These are phyloP conservation scores for Geopemphigus sp. DNA, from an alignment of 1,140 invertebrate species.

Conservation along the genomic window DNA sequence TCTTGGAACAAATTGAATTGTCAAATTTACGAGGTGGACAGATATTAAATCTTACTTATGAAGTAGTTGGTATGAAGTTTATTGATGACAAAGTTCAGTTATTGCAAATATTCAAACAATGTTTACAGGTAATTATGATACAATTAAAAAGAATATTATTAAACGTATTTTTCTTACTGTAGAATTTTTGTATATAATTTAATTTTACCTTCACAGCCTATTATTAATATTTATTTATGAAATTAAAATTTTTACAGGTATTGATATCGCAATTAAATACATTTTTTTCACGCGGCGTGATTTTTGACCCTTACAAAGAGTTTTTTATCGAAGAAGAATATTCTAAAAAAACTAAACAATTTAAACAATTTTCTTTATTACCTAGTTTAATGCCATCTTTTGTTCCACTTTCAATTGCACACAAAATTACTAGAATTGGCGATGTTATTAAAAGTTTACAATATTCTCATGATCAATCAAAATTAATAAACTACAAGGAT, in stretches of 20 bases:
- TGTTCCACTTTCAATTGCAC: constrained; percentile 31
- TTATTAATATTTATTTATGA: neutral
- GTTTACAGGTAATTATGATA: constrained; percentile 42
- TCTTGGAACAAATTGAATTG: constrained; percentile 29
- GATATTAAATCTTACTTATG: constrained; percentile 36
- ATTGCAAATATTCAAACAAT: constrained; percentile 33
- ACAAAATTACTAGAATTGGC: constrained; percentile 39
- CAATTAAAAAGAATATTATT: neutral
- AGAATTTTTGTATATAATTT: neutral
- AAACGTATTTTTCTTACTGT: neutral
- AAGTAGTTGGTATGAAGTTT: constrained; percentile 2
- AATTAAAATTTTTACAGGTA: neutral
- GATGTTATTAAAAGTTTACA: constrained; percentile 34
- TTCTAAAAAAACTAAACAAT: neutral
- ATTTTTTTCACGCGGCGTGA: constrained; percentile 24
- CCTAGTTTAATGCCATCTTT: constrained; percentile 45
- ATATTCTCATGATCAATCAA: neutral
- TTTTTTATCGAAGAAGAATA: constrained; percentile 17
- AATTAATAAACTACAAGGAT: neutral
- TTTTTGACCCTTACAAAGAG: constrained; percentile 26
- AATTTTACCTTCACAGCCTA: neutral
- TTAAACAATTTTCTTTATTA: constrained; percentile 31
- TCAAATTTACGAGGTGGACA: constrained; percentile 16
- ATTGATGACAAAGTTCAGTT: constrained; percentile 9
- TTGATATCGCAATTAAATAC: constrained; percentile 30